Conservation (phyloP, 1,140 invertebrate species). For the Andrena cerasifolii region DNA sequence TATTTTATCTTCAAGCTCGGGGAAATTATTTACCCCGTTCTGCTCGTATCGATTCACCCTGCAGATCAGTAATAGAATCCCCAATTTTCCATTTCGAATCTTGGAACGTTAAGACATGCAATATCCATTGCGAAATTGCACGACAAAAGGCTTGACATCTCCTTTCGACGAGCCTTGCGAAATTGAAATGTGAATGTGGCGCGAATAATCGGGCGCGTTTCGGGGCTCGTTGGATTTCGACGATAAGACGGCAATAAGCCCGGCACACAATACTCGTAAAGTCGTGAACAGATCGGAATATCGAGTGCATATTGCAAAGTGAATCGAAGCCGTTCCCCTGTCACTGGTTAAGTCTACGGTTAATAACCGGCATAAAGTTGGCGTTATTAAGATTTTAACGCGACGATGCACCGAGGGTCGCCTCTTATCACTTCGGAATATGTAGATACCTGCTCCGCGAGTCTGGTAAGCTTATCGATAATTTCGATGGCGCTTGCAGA, state of each 20-base stretch:
- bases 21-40: too few species aligned
- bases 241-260: slow-evolving; percentile 24
- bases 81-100: too few species aligned
- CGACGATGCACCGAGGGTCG: neutral
- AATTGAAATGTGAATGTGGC: slow-evolving; percentile 43
- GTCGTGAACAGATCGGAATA: slow-evolving; percentile 23
- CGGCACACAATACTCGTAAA: slow-evolving; percentile 28
- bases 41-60: too few species aligned
- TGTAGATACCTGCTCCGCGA: slow-evolving; percentile 22
- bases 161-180: slow-evolving; percentile 28
- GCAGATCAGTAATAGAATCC: too few species aligned
- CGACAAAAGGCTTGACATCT: neutral
- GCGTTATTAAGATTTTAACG: slow-evolving; percentile 8
- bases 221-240: slow-evolving; percentile 33
- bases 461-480: neutral
- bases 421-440: slow-evolving; percentile 20
- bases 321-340: neutral
- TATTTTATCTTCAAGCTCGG: too few species aligned
- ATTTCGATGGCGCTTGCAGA: neutral
- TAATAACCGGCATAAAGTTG: slow-evolving; percentile 16
- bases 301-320: neutral
- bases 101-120: too few species aligned
- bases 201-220: slow-evolving; percentile 6
- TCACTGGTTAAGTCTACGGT: neutral
- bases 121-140: neutral